Conservation (phyloP, 1,140 invertebrate species). For the Cyclina sinensis region DNA sequence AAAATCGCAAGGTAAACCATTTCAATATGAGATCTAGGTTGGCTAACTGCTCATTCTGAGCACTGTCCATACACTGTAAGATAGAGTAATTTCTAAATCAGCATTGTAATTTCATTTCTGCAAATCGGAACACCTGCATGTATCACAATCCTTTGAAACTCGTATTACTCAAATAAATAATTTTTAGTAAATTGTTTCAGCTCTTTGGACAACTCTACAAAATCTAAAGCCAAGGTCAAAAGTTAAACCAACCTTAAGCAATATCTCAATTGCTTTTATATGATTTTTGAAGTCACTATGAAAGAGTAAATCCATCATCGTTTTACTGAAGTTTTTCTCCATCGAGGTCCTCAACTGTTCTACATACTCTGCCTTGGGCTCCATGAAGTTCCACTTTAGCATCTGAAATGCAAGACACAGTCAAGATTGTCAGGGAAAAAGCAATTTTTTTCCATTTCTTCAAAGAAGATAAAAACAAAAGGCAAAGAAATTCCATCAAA, state of each 20-base stretch:
- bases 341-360: conserved; percentile 97
- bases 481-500: no score
- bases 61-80: conserved; percentile 91
- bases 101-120: no score
- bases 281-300: conserved; percentile 98
- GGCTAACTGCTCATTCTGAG: conserved; percentile 92
- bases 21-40: conserved; percentile 98
- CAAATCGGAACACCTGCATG: no score
- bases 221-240: no score
- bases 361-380: conserved; percentile 97
- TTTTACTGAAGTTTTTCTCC: conserved; percentile 93
- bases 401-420: conserved; percentile 85
- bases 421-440: no score
- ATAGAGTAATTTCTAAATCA: no score
- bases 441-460: no score
- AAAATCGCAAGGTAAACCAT: conserved; percentile 98
- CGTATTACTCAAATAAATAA: no score
- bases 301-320: conserved; percentile 96
- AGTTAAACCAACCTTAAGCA: conserved; percentile 86
- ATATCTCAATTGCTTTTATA: conserved; percentile 96
- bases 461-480: no score
- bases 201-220: no score
- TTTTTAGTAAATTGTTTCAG: no score
- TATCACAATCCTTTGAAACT: no score
- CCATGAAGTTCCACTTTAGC: conserved; percentile 98